Percentiles rank a stretch among this genome's conserved stretches.
Conservation (phyloP, 92 coral and sea anemone genomes). For the Bergia puertoricense region DNA sequence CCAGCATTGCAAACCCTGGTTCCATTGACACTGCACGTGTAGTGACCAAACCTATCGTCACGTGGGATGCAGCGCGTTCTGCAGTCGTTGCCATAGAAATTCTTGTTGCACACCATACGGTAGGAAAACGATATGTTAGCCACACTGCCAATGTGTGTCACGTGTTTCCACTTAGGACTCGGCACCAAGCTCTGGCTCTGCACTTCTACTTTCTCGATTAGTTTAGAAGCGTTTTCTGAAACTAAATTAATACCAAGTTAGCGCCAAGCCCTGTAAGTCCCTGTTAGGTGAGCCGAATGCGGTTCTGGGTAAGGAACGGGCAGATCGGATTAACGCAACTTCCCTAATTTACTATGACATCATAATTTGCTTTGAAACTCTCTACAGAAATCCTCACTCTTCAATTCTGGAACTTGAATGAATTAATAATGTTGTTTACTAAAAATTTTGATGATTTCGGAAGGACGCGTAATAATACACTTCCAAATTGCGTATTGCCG, state of each 20-base stretch:
- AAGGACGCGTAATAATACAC: too few species aligned
- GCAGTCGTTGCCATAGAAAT: constrained; percentile 74
- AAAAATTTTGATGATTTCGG: too few species aligned
- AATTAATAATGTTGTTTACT: too few species aligned
- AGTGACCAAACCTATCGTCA: constrained; percentile 78
- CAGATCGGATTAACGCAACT: too few species aligned
- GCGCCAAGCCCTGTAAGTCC: not conserved
- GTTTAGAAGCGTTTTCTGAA: constrained; percentile 36
- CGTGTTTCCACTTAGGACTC: constrained; percentile 70
- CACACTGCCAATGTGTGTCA: constrained; percentile 65
- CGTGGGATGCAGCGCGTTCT: constrained; percentile 69
- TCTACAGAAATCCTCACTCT: too few species aligned
- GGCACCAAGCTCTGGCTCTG: constrained; percentile 45
- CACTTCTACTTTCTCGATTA: constrained; percentile 33
- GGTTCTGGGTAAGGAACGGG: too few species aligned
- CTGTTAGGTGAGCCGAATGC: too few species aligned
- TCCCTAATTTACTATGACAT: too few species aligned
- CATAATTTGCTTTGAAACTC: too few species aligned
- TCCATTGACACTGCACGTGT: constrained; percentile 71
- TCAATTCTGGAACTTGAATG: too few species aligned
- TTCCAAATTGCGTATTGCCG: too few species aligned
- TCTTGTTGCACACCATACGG: constrained; percentile 72
- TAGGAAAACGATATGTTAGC: constrained; percentile 77
- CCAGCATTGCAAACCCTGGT: constrained; percentile 79
- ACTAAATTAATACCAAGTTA: not conserved